Evolutionary conservation across 2,888 invertebrate species (phyloP), one percentile per base, ranked within the genome.

Genomic region (Drosophila demipolita): DNA sequence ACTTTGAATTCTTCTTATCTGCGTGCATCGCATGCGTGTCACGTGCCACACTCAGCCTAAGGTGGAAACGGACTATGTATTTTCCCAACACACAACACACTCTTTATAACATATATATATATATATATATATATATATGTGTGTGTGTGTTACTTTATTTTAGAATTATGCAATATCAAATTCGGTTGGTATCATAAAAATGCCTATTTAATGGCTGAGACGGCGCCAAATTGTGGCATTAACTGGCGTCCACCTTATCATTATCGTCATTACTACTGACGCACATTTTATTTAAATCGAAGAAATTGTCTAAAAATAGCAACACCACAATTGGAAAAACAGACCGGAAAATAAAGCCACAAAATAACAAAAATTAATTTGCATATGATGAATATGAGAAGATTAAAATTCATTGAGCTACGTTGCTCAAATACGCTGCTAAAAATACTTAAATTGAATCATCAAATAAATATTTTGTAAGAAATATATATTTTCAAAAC

Each of bases 231-330:
- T 75, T 66, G 59, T 62, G 77, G 78, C 81, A 67, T 78, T 45
- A 52, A 49, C 36, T 54, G 78, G 42, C 70, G 71, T 57, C 67
- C 35, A 36, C 62, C 83, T 83, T 87, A 83, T 87, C 83, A 80
- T 57, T 53, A 82, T 68, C 70, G 70, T 52, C 79, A 82, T 69
- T 78, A 59, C 50, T 60, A 70, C 53, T 71, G 65, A 80, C 64
- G 78, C 79, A 75, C 77, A 77, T 73, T 68, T 85, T 82, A 87
- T 85, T 85, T 73, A 89, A 85, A 85, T 84, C 65, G 62, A 84
- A 84, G 88, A 84, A 89, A 86, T 86, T 82, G 42, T 78, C 84
- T 88, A 88, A 83, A 88, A 86, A 90, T 88, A 86, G 86, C 54
- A 53, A 33, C 55, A 38, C 26, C n/a, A 29, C 54, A 64, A 63